These are phyloP conservation scores for Drosophila sp. DNA, from an alignment of 1,140 invertebrate genomes.

Conservation along the genomic window DNA sequence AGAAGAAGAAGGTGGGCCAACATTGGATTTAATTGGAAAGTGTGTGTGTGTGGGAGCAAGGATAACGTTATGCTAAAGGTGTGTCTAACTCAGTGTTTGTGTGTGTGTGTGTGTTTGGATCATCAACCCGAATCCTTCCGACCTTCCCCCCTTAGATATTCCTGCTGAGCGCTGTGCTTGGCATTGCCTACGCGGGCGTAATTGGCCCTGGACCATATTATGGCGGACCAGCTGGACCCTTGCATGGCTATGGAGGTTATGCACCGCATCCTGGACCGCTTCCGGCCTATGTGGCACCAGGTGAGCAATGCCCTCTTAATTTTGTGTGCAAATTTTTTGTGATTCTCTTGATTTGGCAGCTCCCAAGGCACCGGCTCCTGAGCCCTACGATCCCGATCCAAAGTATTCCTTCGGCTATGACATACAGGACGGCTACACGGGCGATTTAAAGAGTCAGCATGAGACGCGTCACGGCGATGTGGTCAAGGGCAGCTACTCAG, in stretches of 20 bases:
- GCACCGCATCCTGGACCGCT: slow-evolving; percentile 46
- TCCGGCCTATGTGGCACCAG: slow-evolving; percentile 58
- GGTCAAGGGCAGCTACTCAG: slow-evolving; percentile 87
- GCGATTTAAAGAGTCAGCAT: slow-evolving; percentile 86
- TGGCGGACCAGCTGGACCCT: slow-evolving; percentile 58
- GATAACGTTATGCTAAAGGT: slow-evolving; percentile 55
- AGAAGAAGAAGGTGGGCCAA: slow-evolving; percentile 38
- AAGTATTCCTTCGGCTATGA: slow-evolving; percentile 85
- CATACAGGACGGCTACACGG: slow-evolving; percentile 85
- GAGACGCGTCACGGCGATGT: slow-evolving; percentile 86
- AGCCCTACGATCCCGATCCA: slow-evolving; percentile 85
- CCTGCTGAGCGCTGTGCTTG: slow-evolving; percentile 68
- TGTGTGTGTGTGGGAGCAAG: slow-evolving; percentile 39
- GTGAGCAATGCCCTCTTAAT: slow-evolving; percentile 15
- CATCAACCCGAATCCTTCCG: background rate
- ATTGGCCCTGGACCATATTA: slow-evolving; percentile 72
- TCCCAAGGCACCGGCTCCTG: slow-evolving; percentile 79
- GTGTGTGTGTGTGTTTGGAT: background rate
- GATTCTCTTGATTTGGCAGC: slow-evolving; percentile 14
- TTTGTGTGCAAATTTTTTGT: slow-evolving; percentile 24
- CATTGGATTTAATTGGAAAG: slow-evolving; percentile 42
- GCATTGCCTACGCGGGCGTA: slow-evolving; percentile 64
- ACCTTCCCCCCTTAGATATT: slow-evolving; percentile 49
- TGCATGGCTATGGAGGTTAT: slow-evolving; percentile 53
- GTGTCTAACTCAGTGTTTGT: slow-evolving; percentile 1